Conservation (phyloP, 2,113 vertebrate genomes). For the Labeo catla region DNA sequence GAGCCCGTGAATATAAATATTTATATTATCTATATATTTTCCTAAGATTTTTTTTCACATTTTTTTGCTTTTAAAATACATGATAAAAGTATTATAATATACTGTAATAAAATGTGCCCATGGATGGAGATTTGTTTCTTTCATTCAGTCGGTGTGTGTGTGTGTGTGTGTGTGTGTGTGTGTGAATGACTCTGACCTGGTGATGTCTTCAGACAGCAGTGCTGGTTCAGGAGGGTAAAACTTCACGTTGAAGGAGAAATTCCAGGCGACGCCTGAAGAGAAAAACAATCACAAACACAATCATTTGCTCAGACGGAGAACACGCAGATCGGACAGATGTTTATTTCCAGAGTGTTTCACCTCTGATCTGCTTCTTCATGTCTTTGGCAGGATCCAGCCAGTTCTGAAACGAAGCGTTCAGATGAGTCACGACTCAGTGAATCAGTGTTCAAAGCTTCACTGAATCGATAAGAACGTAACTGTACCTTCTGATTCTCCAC, state of each 20-base stretch:
- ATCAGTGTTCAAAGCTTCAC: background rate
- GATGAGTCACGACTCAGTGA: background rate
- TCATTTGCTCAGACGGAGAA: background rate
- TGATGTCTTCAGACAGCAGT: conserved; percentile 96
- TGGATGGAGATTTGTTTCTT: no score
- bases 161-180: background rate
- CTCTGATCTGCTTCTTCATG: conserved; percentile 98
- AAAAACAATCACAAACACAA: background rate
- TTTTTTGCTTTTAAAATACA: no score
- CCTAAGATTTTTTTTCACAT: background rate
- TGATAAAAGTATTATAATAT: no score
- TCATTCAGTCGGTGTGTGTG: no score
- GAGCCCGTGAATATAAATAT: background rate
- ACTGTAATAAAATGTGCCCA: no score
- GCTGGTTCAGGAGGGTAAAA: conserved; percentile 96
- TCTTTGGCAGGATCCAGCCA: conserved; percentile 97
- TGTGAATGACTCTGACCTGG: conserved; percentile 74
- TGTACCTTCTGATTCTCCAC: conserved; percentile 88
- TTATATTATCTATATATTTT: background rate
- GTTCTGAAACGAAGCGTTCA: conserved; percentile 78
- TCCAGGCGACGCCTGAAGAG: conserved; percentile 89
- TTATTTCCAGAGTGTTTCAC: conserved; percentile 72
- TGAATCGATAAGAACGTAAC: background rate
- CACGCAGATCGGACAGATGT: background rate
- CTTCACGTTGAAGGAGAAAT: conserved; percentile 95